Evolutionary conservation across 2,113 vertebrate species (phyloP), one percentile per base, ranked within the genome.

Genomic region (Chloropsis cyanopogon): DNA sequence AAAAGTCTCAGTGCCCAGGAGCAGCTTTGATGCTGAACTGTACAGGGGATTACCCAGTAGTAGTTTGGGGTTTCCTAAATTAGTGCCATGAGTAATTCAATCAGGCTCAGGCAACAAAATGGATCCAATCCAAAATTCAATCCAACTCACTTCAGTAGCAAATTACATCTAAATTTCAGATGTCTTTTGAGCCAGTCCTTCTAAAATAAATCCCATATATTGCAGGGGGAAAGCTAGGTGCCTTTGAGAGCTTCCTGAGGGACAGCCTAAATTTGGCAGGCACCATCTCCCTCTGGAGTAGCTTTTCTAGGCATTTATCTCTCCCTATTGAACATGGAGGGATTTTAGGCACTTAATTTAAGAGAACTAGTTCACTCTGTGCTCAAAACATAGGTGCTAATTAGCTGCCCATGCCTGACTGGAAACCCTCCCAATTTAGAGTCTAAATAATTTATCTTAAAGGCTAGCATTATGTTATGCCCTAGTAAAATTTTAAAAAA

Each of bases 341-440:
- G 69, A 94, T 78, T 84, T 80, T 47, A 53, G 35, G 56, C 91
- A 91, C 89, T 94, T 88, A 79, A 95, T 64, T 96, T 94, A 81
- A 93, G 80, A 81, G 83, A 97, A 95, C 95, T 97, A 96, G 96
- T 96, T 97, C 95, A 96, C 64, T 56, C 46, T 78, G 95, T 96
- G 86, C 96, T 82, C 86, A 93, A 94, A 93, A 88, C 88, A 81
- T 66, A 95, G 88, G 72, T 78, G 56, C 35, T 95, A 93, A 95
- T 97, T 96, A 96, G 44, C 52, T 90, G 56, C 56, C 76, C 68
- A 66, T 66, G 56, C 50, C 76, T 88, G 68, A 69, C 56, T 78
- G n/a, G 54, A 94, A 90, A 16, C 68, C n/a, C 50, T 46, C 46
- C 20, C 42, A 72, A 0, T 90, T 83, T 60, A 68, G 44, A 50